These are phyloP conservation scores for Tetanocera ferruginea DNA, from an alignment of 2,888 invertebrate genomes.

Conservation along the genomic window DNA sequence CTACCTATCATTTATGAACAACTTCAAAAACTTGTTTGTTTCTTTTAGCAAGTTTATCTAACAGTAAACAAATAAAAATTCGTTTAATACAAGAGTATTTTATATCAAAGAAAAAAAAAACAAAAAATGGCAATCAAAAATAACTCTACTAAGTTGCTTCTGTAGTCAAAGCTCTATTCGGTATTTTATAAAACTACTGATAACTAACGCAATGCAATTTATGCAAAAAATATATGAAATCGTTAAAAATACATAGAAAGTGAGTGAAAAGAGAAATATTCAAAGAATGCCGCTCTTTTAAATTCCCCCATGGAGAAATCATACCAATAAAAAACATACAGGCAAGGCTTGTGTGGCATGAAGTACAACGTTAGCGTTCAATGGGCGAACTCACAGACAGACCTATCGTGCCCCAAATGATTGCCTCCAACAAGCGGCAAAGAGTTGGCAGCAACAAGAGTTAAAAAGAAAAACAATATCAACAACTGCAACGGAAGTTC, in stretches of 20 bases:
- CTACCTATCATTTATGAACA: too few relatives aligned
- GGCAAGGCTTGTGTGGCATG: not conserved
- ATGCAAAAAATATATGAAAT: not conserved
- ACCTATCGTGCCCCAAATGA: conserved; percentile 8
- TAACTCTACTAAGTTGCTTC: too few relatives aligned
- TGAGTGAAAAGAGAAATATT: not conserved
- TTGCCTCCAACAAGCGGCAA: conserved; percentile 10
- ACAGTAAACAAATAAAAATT: too few relatives aligned
- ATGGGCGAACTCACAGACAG: not conserved
- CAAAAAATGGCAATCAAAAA: too few relatives aligned
- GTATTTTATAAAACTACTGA: not conserved
- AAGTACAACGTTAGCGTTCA: not conserved
- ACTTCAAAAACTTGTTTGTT: too few relatives aligned
- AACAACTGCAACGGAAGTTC: not conserved
- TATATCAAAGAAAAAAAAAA: too few relatives aligned
- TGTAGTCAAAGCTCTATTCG: too few relatives aligned
- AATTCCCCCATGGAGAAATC: conserved; percentile 18
- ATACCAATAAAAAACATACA: not conserved
- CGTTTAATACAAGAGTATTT: too few relatives aligned
- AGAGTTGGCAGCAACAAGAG: not conserved
- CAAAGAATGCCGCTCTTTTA: not conserved
- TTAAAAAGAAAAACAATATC: not conserved
- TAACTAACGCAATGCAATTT: not conserved
- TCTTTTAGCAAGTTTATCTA: too few relatives aligned
- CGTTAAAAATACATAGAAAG: not conserved